Evolutionary conservation across 2,888 invertebrate genomes (phyloP), one percentile per base, ranked within the genome.

Genomic region (Zaprionus lineosus): DNA sequence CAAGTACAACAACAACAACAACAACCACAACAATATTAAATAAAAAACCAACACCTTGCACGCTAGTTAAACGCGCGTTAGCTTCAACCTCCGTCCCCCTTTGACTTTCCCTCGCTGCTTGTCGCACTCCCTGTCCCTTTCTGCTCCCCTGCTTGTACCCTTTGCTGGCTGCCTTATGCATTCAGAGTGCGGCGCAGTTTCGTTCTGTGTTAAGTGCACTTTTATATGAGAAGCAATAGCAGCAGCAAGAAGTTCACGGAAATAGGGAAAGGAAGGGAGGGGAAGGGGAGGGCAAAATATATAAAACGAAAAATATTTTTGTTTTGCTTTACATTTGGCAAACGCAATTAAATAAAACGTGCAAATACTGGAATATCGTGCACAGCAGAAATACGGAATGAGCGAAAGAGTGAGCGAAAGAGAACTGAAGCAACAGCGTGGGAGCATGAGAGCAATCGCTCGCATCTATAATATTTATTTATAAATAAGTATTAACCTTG

Each of bases 401-500:
- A 0, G 2, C 3, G 6, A 29, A 31, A 2, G 28, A 12, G 19
- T 1, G 15, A 7, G 16, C 8, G n/a, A 7, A 19, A 3, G 21
- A 28, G 28, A 8, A 16, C 9, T n/a, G n/a, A n/a, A n/a, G n/a
- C n/a, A n/a, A n/a, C n/a, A n/a, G n/a, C n/a, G n/a, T n/a, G n/a
- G n/a, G 29, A 19, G 18, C 28, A 18, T n/a, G 56, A 31, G 55
- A 21, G 36, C 36, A 41, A 67, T 33, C 44, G 36, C 31, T 46
- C 29, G 34, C 67, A 53, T 58, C 46, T 56, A 75, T 61, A 66
- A 47, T 66, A 73, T 59, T 62, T 56, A 73, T 73, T 76, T 79
- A 77, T 67, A 76, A 77, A 79, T 77, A 77, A 77, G 62, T 70
- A 70, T 61, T 77, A 76, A 73, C 76, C 81, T 79, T 79, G 76